Evolutionary conservation across 2,797 vertebrate genomes (phyloP), one percentile per base, ranked within the genome.

Genomic region (Smutsia temminckii): DNA sequence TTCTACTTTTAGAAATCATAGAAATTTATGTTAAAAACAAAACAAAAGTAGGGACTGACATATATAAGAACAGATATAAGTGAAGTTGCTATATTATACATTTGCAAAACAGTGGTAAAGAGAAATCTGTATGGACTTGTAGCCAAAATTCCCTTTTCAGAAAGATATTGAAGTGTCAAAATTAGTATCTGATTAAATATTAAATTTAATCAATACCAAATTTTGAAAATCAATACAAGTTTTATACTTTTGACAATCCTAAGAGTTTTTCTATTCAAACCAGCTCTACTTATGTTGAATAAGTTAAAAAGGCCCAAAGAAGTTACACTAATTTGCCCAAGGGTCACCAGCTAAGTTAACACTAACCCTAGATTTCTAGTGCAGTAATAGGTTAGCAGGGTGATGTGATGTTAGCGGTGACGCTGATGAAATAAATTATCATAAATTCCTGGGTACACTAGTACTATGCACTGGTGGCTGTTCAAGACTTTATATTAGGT

Each of bases 361-460:
- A 25, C 5, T 17, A 68, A 72, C 20, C 10, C 11, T 49, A 34
- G 53, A n/a, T 77, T 64, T 72, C 40, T 2, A 20, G 74, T 34
- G 79, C 2, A 37, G 42, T 25, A 29, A 40, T 3, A 2, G 29
- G 49, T 25, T 7, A 16, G 77, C 2, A 18, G 59, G 59, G 4
- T 8, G 57, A 1, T 20, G 53, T 25, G 49, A 74, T 34, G 18
- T 20, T 9, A 13, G 1, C 14, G 8, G 27, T 2, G 27, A 16
- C 4, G 21, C 21, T 2, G 6, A 32, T 2, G 18, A 23, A 5
- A n/a, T 13, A 5, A 46, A 27, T 53, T 2, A 10, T 9, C 25
- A 0, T 59, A 8, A 42, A 14, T 8, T 25, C 2, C 34, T 6
- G 46, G 12, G 14, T 3, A 8, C 2, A 0, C 29, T 17, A 10